Conservation (phyloP, 2,797 vertebrate species). For the Falco columbarius region DNA sequence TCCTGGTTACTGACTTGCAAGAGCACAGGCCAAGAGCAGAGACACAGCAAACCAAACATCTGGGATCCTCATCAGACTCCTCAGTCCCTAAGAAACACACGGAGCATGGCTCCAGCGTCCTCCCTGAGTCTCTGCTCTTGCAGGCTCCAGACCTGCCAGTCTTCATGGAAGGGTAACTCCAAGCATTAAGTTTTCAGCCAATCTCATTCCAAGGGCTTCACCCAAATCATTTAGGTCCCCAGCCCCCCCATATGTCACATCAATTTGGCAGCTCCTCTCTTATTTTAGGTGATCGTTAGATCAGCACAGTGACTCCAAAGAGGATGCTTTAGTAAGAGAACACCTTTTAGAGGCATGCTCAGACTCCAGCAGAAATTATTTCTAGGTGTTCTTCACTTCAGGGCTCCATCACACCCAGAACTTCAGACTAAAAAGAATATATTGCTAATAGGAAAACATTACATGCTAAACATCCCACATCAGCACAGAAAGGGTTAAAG, state of each 20-base stretch:
- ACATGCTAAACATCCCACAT: fast-evolving
- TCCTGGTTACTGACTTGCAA: not conserved
- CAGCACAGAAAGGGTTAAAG: not conserved
- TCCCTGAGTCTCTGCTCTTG: not conserved
- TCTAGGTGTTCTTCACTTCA: not conserved
- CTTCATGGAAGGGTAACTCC: not conserved
- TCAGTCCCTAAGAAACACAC: not conserved
- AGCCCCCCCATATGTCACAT: not conserved
- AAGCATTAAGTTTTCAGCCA: not conserved
- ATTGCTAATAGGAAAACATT: not conserved
- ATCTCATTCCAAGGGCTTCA: not conserved
- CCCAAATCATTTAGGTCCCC: not conserved
- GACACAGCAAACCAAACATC: not conserved
- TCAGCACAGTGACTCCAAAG: not conserved
- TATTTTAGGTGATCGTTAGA: not conserved
- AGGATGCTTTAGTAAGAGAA: not conserved
- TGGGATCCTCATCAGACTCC: not conserved
- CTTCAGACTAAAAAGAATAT: not conserved
- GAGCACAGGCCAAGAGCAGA: not conserved
- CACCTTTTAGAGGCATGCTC: not conserved
- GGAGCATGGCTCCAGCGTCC: not conserved
- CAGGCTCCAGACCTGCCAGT: not conserved
- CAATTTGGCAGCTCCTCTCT: not conserved
- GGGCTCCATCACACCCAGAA: not conserved
- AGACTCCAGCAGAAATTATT: not conserved